Evolutionary conservation across 2,113 vertebrate genomes (phyloP), one percentile per base, ranked within the genome.

Genomic region (Ramphastos sulfuratus): DNA sequence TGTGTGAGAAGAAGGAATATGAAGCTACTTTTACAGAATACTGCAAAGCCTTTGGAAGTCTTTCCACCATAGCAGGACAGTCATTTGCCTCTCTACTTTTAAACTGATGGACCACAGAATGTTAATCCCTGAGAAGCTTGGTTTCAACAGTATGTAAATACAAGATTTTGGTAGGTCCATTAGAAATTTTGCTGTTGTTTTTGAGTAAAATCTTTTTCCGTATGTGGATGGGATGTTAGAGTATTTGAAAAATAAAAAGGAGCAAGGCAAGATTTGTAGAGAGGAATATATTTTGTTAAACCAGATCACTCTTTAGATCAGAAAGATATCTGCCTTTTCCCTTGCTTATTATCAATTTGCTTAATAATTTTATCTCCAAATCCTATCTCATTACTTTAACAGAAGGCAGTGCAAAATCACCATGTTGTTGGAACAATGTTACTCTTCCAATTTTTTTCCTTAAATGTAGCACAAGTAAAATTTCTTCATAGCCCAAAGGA

Each of bases 71-170:
- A 85, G 71, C 1, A 60, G 27, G 8, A 46, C 12, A 27, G 44
- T 69, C 15, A 39, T 30, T 18, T 1, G 0, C 27, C 14, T 5
- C 14, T 5, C 54, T 58, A 2, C 35, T 73, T 46, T 1, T 1
- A 82, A 84, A 1, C 2, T 15, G 75, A 14, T 0, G 3, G 69
- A 16, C 6, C 21, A 65, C 21, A 73, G 82, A 79, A 30, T 52
- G 14, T 35, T 84, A 78, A 70, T 58, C 33, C 9, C 35, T 73
- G 9, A 77, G 18, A 89, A 35, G 8, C 37, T 21, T 59, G 16
- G 6, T 8, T 54, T 76, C 0, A 0, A 12, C 3, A 20, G 6
- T 10, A 6, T 71, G 28, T 24, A 80, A 39, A 31, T 44, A 8
- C 6, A 7, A 66, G 1, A 39, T 39, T 70, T 79, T 12, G 30